These are phyloP conservation scores for Tamandua tetradactyla DNA, from an alignment of 2,797 vertebrate genomes.

Conservation along the genomic window DNA sequence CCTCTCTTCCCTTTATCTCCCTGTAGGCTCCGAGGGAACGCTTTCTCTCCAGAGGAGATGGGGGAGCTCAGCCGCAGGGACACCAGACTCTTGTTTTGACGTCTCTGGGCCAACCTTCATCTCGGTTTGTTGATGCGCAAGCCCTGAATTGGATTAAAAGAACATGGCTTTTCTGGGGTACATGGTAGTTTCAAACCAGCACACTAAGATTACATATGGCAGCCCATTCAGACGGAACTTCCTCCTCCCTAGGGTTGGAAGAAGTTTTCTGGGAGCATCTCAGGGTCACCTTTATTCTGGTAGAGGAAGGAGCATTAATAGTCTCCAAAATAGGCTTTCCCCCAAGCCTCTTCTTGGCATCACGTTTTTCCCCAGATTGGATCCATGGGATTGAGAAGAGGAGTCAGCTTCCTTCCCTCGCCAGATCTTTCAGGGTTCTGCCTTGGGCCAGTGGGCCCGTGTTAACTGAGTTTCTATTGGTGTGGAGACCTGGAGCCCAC, in stretches of 20 bases:
- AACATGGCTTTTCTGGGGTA: too few relatives aligned
- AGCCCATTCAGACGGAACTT: background rate
- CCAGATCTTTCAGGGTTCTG: background rate
- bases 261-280: background rate
- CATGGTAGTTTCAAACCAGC: too few relatives aligned
- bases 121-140: background rate
- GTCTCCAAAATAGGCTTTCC: background rate
- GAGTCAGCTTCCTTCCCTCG: too few relatives aligned
- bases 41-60: conserved; percentile 86
- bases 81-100: conserved; percentile 71
- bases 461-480: background rate
- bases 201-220: background rate
- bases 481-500: background rate
- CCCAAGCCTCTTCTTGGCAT: background rate
- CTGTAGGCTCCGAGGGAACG: conserved; percentile 89
- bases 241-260: background rate
- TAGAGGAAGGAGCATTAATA: background rate
- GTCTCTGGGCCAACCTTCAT: accelerated
- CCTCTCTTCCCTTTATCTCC: background rate
- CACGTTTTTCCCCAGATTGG: background rate
- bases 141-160: background rate
- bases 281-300: background rate
- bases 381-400: background rate
- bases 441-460: background rate
- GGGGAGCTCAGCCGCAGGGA: conserved; percentile 83